Conservation (phyloP, 2,797 vertebrate genomes). For the Ptychobarbus kaznakovi region DNA sequence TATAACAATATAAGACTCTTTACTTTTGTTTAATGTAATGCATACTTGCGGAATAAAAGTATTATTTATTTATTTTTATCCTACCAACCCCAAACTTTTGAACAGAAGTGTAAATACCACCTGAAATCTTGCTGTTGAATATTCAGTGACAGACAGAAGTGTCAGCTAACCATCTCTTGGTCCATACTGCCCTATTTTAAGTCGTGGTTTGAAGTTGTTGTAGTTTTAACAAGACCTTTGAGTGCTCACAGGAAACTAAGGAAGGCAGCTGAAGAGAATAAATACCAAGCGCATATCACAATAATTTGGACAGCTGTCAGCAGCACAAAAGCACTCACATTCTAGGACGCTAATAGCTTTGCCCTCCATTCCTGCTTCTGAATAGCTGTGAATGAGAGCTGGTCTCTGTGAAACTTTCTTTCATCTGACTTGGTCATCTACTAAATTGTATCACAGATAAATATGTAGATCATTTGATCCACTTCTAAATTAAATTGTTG, state of each 20-base stretch:
- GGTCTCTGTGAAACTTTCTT: conserved; percentile 19
- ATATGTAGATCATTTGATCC: background rate
- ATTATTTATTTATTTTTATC: background rate
- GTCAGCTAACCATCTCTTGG: background rate
- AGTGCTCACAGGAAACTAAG: conserved; percentile 61
- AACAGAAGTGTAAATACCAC: background rate
- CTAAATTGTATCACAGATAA: background rate
- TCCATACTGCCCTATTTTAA: conserved; percentile 15
- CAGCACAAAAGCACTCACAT: conserved; percentile 65
- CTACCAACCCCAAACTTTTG: background rate
- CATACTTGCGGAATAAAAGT: background rate
- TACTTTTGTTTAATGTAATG: background rate
- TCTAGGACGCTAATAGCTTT: conserved; percentile 72
- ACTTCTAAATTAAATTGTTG: background rate
- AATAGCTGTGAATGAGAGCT: conserved; percentile 12
- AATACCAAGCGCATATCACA: conserved; percentile 73
- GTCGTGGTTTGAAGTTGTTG: conserved; percentile 7
- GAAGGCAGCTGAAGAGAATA: conserved; percentile 76
- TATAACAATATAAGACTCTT: background rate
- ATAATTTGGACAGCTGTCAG: conserved; percentile 79
- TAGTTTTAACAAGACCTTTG: conserved; percentile 19
- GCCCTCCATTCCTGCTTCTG: conserved; percentile 66
- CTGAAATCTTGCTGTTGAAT: background rate
- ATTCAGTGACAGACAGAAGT: background rate
- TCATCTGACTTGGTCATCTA: background rate